These are phyloP conservation scores for Malaclemys terrapin DNA, from an alignment of 2,113 vertebrate genomes.

Conservation along the genomic window DNA sequence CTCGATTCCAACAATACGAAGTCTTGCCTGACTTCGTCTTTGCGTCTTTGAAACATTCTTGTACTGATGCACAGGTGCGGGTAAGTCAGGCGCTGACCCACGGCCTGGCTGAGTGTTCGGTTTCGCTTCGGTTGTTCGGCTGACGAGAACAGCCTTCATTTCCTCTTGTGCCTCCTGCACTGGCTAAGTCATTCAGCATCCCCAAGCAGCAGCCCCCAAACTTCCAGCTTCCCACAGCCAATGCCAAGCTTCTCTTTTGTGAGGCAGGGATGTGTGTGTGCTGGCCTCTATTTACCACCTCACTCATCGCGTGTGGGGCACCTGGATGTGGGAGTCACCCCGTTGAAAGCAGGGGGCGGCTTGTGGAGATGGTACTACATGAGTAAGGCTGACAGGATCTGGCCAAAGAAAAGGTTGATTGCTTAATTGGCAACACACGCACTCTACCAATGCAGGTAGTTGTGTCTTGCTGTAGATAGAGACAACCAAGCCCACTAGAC, in stretches of 20 bases:
- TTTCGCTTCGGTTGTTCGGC: conserved; percentile 34
- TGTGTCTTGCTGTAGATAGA: neutral
- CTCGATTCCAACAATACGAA: neutral
- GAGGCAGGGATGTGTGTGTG: neutral
- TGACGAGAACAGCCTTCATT: neutral
- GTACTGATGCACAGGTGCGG: neutral
- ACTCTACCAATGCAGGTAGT: neutral
- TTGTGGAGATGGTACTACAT: neutral
- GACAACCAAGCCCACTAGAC: conserved; percentile 19
- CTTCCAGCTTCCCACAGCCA: neutral
- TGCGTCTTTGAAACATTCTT: neutral
- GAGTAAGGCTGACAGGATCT: neutral
- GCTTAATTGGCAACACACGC: neutral
- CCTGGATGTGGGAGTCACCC: neutral
- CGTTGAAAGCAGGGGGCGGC: neutral
- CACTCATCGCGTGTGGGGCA: no score
- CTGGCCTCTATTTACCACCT: neutral
- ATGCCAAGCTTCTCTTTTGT: neutral
- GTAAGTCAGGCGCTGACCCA: neutral
- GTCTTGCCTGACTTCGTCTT: neutral
- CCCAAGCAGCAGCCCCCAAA: neutral
- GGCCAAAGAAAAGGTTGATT: neutral
- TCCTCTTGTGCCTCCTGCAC: neutral
- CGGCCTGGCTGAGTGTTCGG: neutral
- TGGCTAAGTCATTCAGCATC: neutral